Percentiles rank a stretch among this genome's conserved stretches.
phyloP scores from a whole-genome alignment of 2,797 vertebrate species.

The Pogoniulus pusillus region DNA sequence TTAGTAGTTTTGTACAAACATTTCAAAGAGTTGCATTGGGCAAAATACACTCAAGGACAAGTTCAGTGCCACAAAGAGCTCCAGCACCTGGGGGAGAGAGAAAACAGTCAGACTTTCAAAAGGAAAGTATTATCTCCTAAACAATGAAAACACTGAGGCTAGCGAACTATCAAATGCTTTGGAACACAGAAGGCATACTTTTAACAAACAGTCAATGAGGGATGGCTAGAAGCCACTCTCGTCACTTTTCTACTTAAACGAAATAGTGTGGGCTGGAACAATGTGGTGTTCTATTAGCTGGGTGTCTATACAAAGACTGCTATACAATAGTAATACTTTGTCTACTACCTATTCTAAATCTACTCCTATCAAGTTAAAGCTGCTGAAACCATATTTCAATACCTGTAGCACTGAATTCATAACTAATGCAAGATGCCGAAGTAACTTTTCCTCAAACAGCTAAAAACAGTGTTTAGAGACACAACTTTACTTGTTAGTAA shows the following conservation, averaged over 20 bases:
- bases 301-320: background rate
- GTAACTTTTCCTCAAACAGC: background rate
- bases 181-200: background rate
- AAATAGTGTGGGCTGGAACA: background rate
- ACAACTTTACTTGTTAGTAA: background rate
- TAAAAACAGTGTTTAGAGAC: background rate
- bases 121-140: background rate
- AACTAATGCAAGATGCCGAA: background rate
- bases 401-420: background rate
- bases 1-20: conserved; percentile 11
- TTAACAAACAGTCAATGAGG: background rate
- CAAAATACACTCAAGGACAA: conserved; percentile 3
- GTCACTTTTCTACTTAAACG: background rate
- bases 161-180: background rate
- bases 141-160: background rate
- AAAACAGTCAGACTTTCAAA: background rate
- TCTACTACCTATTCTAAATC: background rate
- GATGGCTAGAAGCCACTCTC: background rate
- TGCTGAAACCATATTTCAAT: background rate
- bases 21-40: conserved; percentile 30
- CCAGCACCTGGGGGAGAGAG: conserved; percentile 47
- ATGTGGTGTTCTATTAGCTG: background rate
- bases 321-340: background rate
- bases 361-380: background rate
- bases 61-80: conserved; percentile 32